Base-by-base conservation (phyloP, 2,888 invertebrate species). In the Drosophila trichaetosa region DNA sequence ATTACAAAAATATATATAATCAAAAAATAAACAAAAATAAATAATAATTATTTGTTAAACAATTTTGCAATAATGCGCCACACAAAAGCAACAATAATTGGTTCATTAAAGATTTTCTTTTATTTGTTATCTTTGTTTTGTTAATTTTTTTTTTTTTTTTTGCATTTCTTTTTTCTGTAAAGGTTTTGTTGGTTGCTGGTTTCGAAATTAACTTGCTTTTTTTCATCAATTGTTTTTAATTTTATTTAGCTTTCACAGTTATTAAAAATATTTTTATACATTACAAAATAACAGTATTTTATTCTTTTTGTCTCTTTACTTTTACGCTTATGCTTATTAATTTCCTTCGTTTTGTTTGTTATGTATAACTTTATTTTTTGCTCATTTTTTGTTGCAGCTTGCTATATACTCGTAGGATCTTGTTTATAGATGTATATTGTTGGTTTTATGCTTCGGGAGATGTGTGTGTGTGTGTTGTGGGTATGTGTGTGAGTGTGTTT, bases 181-280 rank as follows among this genome's bases (percentile, higher is more conserved):
- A 86, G 66, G 76, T 87, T 77, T 83, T 80, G 63, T 73, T 67
- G 57, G 71, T 71, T 73, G 69, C 46, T 67, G 36, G 54, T 67
- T 67, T 71, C 46, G 46, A 83, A 88, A 80, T 88, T 63, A 88
- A 86, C 71, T 83, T 80, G 73, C 67, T 69, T 58, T 72, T 73
- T 72, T 73, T 71, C 34, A 51, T 68, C 59, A 78, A 78, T 84
- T 83, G 76, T 76, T 89, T 89, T 91, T 89, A 91, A 91, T 92
- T 92, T 91, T 92, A 91, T 92, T 92, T 91, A 92, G 92, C 92
- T 92, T 92, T 92, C 92, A 92, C 93, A 92, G 92, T 92, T 92
- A 92, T 92, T 92, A 92, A 92, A 92, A 92, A 92, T 92, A 91
- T 91, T 92, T 84, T 92, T 92, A 91, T 92, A 93, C 92, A 93